phyloP scores from a whole-genome alignment of 2,797 vertebrate genomes.

The Sebastes cheni region DNA sequence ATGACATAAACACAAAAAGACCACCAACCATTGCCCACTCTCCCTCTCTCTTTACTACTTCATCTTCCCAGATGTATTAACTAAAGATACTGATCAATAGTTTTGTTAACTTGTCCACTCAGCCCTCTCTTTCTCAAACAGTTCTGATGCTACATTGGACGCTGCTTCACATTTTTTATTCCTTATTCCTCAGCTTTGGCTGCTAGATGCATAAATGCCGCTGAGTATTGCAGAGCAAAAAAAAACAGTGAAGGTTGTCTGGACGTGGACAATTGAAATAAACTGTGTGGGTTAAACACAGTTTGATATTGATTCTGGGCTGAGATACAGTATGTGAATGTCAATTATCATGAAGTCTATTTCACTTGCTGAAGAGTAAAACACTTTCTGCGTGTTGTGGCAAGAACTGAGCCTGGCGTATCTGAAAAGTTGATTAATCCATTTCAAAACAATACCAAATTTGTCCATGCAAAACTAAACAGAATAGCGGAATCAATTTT shows the following conservation, averaged over 20 bases:
- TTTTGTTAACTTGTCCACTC: not conserved
- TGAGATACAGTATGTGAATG: not conserved
- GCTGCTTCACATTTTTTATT: not conserved
- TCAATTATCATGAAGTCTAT: not conserved
- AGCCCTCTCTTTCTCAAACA: not conserved
- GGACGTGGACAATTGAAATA: not conserved
- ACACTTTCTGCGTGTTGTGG: not conserved
- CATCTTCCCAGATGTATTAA: not conserved
- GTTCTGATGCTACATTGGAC: not conserved
- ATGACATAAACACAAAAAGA: not conserved
- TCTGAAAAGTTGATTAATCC: conserved; percentile 19
- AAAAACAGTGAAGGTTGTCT: not conserved
- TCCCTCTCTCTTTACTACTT: not conserved
- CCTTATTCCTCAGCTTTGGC: not conserved
- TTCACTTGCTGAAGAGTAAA: not conserved
- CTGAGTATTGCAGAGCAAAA: not conserved
- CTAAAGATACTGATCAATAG: no score
- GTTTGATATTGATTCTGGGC: not conserved
- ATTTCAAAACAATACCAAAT: conserved; percentile 30
- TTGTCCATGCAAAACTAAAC: conserved; percentile 5
- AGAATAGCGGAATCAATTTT: conserved; percentile 9
- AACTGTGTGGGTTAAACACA: not conserved
- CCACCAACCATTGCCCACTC: not conserved
- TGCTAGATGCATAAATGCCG: not conserved
- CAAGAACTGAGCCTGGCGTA: not conserved